Percentiles rank a stretch among this genome's conserved stretches.
Evolutionary conservation across 53 echinoderm and acorn worm species (phyloP).

Genomic region (Crossaster papposus): DNA sequence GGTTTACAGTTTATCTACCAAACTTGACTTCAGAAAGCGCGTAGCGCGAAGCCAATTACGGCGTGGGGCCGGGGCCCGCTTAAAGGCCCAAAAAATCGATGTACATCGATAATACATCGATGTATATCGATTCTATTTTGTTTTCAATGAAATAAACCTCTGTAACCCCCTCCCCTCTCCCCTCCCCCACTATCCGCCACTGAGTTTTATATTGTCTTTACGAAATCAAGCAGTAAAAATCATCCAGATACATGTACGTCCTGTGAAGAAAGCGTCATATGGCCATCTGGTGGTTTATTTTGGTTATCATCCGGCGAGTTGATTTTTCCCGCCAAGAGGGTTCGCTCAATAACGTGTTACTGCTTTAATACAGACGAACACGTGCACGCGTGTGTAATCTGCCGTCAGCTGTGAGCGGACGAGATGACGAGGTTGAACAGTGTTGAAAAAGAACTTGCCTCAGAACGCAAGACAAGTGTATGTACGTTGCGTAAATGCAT

Average conservation of each 20-base stretch:
- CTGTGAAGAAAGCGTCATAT: not conserved
- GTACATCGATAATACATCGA: too few relatives aligned
- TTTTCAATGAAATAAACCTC: too few relatives aligned
- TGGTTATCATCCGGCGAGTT: constrained; percentile 10
- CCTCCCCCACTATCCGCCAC: too few relatives aligned
- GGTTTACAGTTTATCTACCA: too few relatives aligned
- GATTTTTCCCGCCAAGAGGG: constrained; percentile 8
- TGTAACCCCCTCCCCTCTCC: too few relatives aligned
- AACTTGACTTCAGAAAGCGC: too few relatives aligned
- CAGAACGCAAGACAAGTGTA: not conserved
- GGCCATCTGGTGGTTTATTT: constrained; percentile 5
- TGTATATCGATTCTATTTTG: too few relatives aligned
- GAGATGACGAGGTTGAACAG: not conserved
- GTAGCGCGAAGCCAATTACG: too few relatives aligned
- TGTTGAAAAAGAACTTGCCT: not conserved
- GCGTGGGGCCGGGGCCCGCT: too few relatives aligned
- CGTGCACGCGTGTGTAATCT: not conserved
- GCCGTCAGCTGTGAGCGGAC: not conserved
- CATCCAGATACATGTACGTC: not conserved
- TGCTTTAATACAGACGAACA: not conserved
- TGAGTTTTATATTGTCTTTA: not conserved
- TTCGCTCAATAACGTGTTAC: not conserved
- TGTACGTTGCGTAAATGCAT: constrained; percentile 4
- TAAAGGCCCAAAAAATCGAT: too few relatives aligned
- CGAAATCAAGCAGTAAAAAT: not conserved